Evolutionary conservation across 2,888 invertebrate genomes (phyloP), one percentile per base, ranked within the genome.

Genomic region (Hydrotaea cyrtoneurina): DNA sequence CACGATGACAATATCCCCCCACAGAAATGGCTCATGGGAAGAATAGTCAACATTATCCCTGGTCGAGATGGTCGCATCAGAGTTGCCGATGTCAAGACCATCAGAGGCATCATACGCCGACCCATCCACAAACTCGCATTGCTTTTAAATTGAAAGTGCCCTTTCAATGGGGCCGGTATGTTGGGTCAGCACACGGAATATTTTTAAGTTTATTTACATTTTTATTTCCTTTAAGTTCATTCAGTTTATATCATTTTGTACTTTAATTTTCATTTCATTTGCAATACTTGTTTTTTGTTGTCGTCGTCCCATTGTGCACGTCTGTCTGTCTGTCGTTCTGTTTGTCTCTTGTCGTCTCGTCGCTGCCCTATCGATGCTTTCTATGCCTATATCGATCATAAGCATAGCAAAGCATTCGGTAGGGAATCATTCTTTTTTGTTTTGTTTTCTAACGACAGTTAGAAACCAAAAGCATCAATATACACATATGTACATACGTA

Each of bases 41-140:
- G 31, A 31, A 55, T 80, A 36, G 39, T 57, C 13, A 31, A 75
- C 5, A 50, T 53, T 2, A 21, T 80, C 5, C 46, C 5, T 43
- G 81, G 72, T 2, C 39, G 59, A 62, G 76, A 76, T 64, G 64
- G 71, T 50, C 59, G 57, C 3, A 69, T 81, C 2, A 17, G 76
- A 26, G 81, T 81, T 13, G 76, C 39, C 21, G 72, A 84, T 36
- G 78, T 83, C 21, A 59, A 80, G 31, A 81, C 80, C 8, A 64
- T 46, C 11, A 74, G 64, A 31, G 75, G 71, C 36, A 23, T 72
- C 43, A 84, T 84, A 55, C 84, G 75, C 53, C 78, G 72, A 53
- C 64, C 78, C 62, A 64, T 84, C 23, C 80, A 74, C 19, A 79
- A 64, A 74, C 31, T 79, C 7, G 79, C 73, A 11, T 15, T 69